These are phyloP conservation scores for Pseudomyrmex gracilis DNA, from an alignment of 1,140 invertebrate genomes.

Conservation along the genomic window DNA sequence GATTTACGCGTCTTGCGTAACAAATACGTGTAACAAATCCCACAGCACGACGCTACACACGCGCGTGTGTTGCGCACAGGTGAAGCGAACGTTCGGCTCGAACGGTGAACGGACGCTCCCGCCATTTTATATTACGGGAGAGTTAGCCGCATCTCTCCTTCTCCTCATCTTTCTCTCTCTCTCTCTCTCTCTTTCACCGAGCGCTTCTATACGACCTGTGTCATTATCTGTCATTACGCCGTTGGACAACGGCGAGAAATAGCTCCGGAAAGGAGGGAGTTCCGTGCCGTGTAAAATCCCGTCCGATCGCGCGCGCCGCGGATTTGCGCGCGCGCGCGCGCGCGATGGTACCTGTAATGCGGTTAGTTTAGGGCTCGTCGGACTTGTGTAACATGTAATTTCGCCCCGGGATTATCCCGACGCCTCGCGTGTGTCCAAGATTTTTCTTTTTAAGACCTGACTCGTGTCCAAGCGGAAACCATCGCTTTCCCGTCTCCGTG, in stretches of 20 bases:
- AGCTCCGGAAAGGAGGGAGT: conserved; percentile 46
- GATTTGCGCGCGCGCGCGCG: conserved; percentile 43
- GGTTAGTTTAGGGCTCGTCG: conserved; percentile 17
- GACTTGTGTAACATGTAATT: conserved; percentile 36
- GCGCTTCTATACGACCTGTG: conserved; percentile 68
- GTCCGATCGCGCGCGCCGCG: conserved; percentile 12
- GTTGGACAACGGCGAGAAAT: conserved; percentile 70
- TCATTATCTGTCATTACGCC: conserved; percentile 73
- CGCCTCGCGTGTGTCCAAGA: background rate
- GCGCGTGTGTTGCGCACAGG: conserved; percentile 52
- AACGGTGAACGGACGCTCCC: conserved; percentile 66
- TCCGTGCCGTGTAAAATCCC: conserved; percentile 56
- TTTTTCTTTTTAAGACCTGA: too few species aligned
- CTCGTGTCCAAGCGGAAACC: too few species aligned
- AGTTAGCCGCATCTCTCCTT: conserved; percentile 56
- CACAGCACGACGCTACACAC: conserved; percentile 25
- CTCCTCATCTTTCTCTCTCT: background rate
- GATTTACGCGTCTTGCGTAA: conserved; percentile 28
- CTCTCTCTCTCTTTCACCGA: background rate
- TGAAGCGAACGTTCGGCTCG: conserved; percentile 54
- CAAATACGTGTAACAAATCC: conserved; percentile 49
- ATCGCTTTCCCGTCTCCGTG: too few species aligned
- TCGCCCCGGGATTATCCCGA: conserved; percentile 21
- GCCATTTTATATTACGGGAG: conserved; percentile 69
- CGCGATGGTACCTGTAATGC: conserved; percentile 35